Evolutionary conservation across 2,888 invertebrate species (phyloP), one percentile per base, ranked within the genome.

Genomic region (Gastrophysa polygoni): DNA sequence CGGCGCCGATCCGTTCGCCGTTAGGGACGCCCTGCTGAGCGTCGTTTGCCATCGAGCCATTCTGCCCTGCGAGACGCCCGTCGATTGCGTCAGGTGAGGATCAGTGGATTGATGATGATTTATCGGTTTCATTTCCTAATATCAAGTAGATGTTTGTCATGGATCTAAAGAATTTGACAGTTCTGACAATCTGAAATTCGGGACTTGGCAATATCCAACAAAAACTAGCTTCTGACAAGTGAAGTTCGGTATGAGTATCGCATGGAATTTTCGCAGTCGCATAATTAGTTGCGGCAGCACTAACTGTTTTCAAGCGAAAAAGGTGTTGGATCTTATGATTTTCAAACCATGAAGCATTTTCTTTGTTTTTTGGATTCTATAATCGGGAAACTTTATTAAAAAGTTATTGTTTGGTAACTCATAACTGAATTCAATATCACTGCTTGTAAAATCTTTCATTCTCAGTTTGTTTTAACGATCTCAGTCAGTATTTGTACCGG

Each of bases 11-110:
- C 90, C 93, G 0, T 88, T 89, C 61, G 85, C 88, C 0, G 84
- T 93, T 0, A 85, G 91, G 64, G 97, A 96, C 79, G 92, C 94
- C 0, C 81, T 95, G 6, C 82, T 95, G 44, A 90, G 92, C 0
- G 92, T 94, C 75, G 87, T 92, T 61, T 97, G 97, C 75, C 96
- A 97, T 75, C 89, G 91, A 55, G 88, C 90, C 0, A 85, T 88
- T 0, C 78, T 95, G 46, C 96, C 96, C 0, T 96, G 96, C 77
- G 83, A 86, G 1, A 83, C 84, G 17, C 82, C 82, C 79, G 46
- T 78, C 71, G 70, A 78, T 78, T 38, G 86, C 81, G 77, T 81
- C 24, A 78, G 77, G 81, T 81, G 34, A 47, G 21, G 16, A 5
- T 29, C n/a, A n/a, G n/a, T n/a, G n/a, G n/a, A n/a, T n/a, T n/a